Conservation (phyloP, 2,113 vertebrate genomes). For the Tyto alba region DNA sequence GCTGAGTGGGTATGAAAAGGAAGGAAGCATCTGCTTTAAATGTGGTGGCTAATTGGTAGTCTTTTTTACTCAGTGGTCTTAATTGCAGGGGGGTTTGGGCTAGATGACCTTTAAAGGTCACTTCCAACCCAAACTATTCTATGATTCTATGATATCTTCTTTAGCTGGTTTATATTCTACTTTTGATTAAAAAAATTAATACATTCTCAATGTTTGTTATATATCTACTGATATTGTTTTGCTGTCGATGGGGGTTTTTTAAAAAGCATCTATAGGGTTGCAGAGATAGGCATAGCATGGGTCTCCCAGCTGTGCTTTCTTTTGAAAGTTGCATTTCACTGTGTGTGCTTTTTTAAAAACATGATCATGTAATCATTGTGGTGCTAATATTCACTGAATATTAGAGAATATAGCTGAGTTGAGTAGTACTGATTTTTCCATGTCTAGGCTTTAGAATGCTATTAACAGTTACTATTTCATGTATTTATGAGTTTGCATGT, state of each 20-base stretch:
- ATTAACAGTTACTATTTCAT: background rate
- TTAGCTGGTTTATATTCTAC: background rate
- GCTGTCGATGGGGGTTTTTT: background rate
- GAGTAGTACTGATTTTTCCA: background rate
- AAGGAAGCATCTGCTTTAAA: background rate
- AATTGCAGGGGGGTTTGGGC: background rate
- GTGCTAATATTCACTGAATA: background rate
- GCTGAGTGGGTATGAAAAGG: background rate
- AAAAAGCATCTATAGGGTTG: background rate
- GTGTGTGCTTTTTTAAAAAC: background rate
- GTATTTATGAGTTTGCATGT: background rate
- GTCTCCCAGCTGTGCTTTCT: background rate
- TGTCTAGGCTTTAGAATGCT: background rate
- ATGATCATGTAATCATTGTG: background rate
- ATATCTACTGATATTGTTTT: background rate
- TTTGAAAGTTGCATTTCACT: background rate
- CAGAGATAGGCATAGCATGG: background rate
- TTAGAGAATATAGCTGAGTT: background rate
- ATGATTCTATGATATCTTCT: background rate
- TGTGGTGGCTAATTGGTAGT: background rate
- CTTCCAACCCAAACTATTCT: background rate
- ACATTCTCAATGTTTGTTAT: background rate
- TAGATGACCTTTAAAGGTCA: background rate
- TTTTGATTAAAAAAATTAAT: background rate
- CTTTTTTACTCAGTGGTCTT: background rate